Evolutionary conservation across 2,888 invertebrate species (phyloP), one percentile per base, ranked within the genome.

Genomic region (Dicycla oo): DNA sequence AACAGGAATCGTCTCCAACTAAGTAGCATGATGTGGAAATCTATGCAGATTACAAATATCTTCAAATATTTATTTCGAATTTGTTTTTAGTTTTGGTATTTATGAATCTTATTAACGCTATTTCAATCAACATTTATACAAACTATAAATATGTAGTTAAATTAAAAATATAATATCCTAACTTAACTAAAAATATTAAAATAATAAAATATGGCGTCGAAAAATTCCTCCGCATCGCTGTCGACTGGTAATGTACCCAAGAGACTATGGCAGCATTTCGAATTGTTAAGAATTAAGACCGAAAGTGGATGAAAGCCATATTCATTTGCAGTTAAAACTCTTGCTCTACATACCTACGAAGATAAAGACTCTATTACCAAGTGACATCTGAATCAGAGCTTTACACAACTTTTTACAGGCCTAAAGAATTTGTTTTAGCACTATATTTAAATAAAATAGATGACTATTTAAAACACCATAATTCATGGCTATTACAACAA

Each of bases 401-500:
- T 60, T 53, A 40, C 6, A 40, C n/a, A 20, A 30, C n/a, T 13
- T 1, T n/a, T 23, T 40, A 40, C 7, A 34, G 30, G 18, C 47
- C 20, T 26, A n/a, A 26, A 66, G 20, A 47, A 47, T 51, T 3
- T 38, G 2, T 45, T 20, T n/a, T 10, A 40, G n/a, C 26, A 63
- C 23, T 38, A 23, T 62, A 71, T 62, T 74, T 65, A 56, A 65
- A 54, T 51, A 2, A 63, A 81, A 77, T 58, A 67, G 13, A 38
- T 20, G 45, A 47, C 38, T 56, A 65, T 71, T 76, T 72, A 63
- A 69, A 73, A 65, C 49, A 67, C 58, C 64, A 74, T 80, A 68
- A 80, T 76, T 82, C 77, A 77, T 69, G 62, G 53, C 47, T 72
- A 71, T 73, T 75, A 76, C 20, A 49, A 60, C 65, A 86, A 85